These are phyloP conservation scores for Sesamia nonagrioides DNA, from an alignment of 1,140 invertebrate species.

Conservation along the genomic window DNA sequence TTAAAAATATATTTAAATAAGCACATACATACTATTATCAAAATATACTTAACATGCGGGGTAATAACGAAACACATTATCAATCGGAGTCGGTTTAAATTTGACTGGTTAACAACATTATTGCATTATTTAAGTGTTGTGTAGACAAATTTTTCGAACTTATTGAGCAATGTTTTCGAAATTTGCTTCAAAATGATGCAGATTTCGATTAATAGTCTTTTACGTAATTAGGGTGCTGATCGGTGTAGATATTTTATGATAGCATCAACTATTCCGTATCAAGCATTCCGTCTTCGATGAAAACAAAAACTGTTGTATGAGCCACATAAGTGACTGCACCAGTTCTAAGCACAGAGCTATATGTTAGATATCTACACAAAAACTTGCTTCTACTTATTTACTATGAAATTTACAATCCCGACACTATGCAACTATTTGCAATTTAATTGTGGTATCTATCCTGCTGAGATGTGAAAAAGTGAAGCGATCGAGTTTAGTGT, in stretches of 20 bases:
- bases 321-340: not conserved
- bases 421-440: not conserved
- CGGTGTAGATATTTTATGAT: slow-evolving; percentile 31
- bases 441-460: not conserved
- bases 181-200: no score
- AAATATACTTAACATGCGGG: no score
- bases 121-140: no score
- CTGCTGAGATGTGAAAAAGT: not conserved
- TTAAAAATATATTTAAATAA: no score
- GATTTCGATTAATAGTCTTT: no score
- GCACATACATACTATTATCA: no score
- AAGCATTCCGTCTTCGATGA: slow-evolving; percentile 12
- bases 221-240: no score
- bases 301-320: slow-evolving; percentile 17
- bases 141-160: no score
- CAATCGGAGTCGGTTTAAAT: no score
- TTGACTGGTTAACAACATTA: no score
- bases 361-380: slow-evolving; percentile 1
- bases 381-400: slow-evolving; percentile 26
- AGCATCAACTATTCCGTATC: not conserved
- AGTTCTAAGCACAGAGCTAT: slow-evolving; percentile 9
- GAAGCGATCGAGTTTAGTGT: not conserved
- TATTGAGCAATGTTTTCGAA: no score
- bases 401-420: slow-evolving; percentile 25
- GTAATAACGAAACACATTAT: no score